These are phyloP conservation scores for Neodiprion pinetum DNA, from an alignment of 1,140 invertebrate species.

Conservation along the genomic window DNA sequence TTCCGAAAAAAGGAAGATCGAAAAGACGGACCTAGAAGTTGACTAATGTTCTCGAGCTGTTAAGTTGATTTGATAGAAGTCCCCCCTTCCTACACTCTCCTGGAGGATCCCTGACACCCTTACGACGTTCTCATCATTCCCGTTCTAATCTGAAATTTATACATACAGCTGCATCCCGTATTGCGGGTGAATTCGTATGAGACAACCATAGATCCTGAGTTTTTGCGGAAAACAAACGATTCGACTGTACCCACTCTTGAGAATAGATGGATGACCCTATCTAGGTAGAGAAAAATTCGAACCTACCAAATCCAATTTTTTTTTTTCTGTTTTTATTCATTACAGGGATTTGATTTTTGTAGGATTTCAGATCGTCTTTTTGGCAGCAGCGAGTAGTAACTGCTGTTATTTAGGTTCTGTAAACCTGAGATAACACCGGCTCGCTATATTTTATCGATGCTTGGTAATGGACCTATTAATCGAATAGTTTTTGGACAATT, in stretches of 20 bases:
- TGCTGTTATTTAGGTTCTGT: background rate
- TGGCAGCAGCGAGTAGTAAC: background rate
- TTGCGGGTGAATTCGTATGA: background rate
- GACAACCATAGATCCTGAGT: conserved; percentile 14
- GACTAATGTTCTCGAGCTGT: conserved; percentile 31
- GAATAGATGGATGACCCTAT: too few species aligned
- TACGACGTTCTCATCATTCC: background rate
- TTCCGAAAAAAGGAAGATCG: background rate
- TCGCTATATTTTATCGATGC: background rate
- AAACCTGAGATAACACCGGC: background rate
- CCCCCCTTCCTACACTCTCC: conserved; percentile 12
- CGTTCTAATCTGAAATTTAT: conserved; percentile 32
- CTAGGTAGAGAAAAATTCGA: too few species aligned
- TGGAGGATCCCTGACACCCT: conserved; percentile 11
- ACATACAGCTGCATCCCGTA: conserved; percentile 15
- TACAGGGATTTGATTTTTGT: too few species aligned
- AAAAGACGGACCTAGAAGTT: conserved; percentile 9
- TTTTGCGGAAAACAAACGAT: background rate
- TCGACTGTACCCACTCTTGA: too few species aligned
- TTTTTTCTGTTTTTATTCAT: too few species aligned
- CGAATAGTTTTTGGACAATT: conserved; percentile 44
- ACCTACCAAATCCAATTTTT: too few species aligned
- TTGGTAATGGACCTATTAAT: conserved; percentile 36
- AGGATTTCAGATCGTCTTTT: too few species aligned
- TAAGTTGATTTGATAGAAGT: conserved; percentile 34